Conservation (phyloP, 2,888 invertebrate species). For the Dasypogon diadema region DNA sequence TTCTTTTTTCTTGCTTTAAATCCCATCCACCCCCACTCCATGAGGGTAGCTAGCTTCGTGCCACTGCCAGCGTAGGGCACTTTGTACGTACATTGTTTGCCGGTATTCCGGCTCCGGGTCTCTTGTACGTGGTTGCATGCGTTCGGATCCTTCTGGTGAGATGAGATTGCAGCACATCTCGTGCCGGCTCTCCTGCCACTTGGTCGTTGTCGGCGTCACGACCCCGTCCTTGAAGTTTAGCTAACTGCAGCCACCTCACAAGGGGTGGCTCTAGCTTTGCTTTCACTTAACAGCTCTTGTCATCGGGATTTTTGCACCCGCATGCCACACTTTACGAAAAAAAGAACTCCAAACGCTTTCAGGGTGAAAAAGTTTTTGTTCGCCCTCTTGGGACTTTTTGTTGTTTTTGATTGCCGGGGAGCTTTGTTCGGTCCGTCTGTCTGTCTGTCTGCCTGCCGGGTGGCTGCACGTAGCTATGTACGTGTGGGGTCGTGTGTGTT, state of each 20-base stretch:
- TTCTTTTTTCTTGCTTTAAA: constrained; percentile 1
- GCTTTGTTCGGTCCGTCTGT: constrained; percentile 36
- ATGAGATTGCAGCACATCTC: constrained; percentile 1
- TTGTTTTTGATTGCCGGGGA: constrained; percentile 46
- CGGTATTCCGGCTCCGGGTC: neutral
- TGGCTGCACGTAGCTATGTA: neutral
- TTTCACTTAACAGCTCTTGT: constrained; percentile 45
- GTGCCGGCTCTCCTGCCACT: neutral
- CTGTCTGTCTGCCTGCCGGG: constrained; percentile 3
- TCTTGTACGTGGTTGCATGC: constrained; percentile 18
- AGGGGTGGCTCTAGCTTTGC: constrained; percentile 32
- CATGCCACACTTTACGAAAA: constrained; percentile 28
- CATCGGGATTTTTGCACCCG: constrained; percentile 48
- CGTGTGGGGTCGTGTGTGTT: neutral
- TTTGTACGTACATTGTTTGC: constrained; percentile 6
- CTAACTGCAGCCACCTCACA: constrained; percentile 23
- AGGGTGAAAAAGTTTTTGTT: constrained; percentile 40
- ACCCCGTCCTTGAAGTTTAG: constrained; percentile 46
- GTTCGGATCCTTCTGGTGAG: constrained; percentile 6
- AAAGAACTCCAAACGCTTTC: constrained; percentile 21
- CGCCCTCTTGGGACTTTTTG: constrained; percentile 45
- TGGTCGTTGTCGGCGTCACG: constrained; percentile 21
- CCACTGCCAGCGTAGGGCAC: neutral
- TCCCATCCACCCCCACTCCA: neutral
- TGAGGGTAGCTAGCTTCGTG: neutral